Evolutionary conservation across 2,113 vertebrate genomes (phyloP).

Genomic region (Bufo bufo): DNA sequence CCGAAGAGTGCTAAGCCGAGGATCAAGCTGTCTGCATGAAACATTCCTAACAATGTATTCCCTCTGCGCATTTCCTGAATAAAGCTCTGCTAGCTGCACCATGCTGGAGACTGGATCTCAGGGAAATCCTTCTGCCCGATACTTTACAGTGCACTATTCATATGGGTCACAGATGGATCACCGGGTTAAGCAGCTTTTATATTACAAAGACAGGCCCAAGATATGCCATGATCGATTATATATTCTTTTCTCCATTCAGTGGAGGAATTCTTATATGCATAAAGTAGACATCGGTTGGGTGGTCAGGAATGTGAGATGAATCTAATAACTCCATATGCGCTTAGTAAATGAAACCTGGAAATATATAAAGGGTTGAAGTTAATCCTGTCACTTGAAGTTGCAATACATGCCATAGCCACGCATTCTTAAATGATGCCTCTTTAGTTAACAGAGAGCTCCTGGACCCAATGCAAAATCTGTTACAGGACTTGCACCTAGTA

Average conservation of each 20-base stretch:
- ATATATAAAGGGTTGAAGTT: not conserved
- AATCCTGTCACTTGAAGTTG: not conserved
- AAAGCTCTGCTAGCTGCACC: not conserved
- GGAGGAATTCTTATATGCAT: not conserved
- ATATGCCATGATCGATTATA: not conserved
- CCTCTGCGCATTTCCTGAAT: not conserved
- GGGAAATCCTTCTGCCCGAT: not conserved
- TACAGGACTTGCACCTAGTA: too few relatives aligned
- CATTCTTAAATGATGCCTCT: not conserved
- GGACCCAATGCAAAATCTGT: too few relatives aligned
- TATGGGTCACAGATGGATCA: conserved; percentile 20
- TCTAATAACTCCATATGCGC: not conserved
- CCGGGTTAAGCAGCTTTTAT: conserved; percentile 17
- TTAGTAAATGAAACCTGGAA: not conserved
- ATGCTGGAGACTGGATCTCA: not conserved
- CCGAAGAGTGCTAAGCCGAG: conserved; percentile 19
- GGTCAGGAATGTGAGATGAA: not conserved
- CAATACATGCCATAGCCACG: not conserved
- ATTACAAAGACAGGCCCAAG: not conserved
- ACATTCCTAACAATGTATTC: conserved; percentile 33
- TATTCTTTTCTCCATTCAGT: not conserved
- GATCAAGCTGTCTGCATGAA: conserved; percentile 16
- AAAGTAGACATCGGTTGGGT: not conserved
- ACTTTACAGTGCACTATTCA: not conserved
- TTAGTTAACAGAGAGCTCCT: too few relatives aligned